A percentile compares a stretch with the other conserved stretches of the same genome.
Evolutionary conservation across 2,888 invertebrate genomes (phyloP).

Genomic region (Seladonia tumulorum): DNA sequence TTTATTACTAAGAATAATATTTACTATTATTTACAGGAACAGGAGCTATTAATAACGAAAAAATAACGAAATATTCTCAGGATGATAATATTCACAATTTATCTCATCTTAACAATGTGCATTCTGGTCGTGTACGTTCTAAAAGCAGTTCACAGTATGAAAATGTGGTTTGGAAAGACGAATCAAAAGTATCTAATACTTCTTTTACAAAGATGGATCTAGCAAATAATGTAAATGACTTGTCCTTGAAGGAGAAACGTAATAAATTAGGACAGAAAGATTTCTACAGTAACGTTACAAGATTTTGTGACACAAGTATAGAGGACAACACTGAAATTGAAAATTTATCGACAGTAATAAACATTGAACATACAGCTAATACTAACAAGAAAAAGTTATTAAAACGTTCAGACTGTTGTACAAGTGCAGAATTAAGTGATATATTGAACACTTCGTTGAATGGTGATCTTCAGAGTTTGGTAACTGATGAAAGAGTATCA

Average conservation of each 20-base stretch:
- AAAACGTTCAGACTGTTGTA: not conserved
- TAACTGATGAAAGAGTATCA: not conserved
- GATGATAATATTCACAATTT: conserved; percentile 29
- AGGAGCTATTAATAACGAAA: conserved; percentile 2
- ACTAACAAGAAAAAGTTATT: not conserved
- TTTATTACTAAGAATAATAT: not conserved
- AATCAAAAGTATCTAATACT: not conserved
- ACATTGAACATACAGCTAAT: not conserved
- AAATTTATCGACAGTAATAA: conserved; percentile 3
- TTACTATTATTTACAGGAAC: conserved; percentile 21
- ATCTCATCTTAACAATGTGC: not conserved
- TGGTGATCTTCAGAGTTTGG: not conserved
- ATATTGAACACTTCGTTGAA: conserved; percentile 11
- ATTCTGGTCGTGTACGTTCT: not conserved
- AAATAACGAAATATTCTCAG: conserved; percentile 14
- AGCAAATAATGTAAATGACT: conserved; percentile 12
- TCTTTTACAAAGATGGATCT: conserved; percentile 12
- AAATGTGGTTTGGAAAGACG: not conserved
- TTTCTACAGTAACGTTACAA: not conserved
- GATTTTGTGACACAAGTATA: conserved; percentile 17
- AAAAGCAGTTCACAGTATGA: conserved; percentile 28
- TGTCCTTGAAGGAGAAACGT: not conserved
- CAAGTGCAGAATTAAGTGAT: not conserved
- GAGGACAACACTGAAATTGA: conserved; percentile 17
- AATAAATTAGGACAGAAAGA: not conserved